Conservation (phyloP, 1,140 invertebrate species). For the Drosophila tropicalis region DNA sequence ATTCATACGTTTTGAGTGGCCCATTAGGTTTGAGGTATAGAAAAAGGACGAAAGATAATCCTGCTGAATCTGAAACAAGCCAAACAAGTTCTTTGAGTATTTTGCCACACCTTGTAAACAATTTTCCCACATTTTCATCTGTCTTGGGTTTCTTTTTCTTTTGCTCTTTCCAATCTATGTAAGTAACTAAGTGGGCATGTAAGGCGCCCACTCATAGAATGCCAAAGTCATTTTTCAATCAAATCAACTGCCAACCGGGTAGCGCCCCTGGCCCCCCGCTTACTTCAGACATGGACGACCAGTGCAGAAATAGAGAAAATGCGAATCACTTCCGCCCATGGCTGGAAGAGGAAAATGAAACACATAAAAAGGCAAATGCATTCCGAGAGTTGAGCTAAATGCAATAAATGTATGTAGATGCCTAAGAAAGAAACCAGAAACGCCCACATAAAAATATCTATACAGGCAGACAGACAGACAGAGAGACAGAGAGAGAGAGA, state of each 20-base stretch:
- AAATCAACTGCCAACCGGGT: conserved; percentile 2
- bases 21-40: background rate
- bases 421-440: background rate
- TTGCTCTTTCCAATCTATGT: conserved; percentile 1
- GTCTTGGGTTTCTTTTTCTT: background rate
- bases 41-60: too few relatives aligned
- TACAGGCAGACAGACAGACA: conserved; percentile 11
- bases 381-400: conserved; percentile 17
- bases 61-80: too few relatives aligned
- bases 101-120: background rate
- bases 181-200: conserved; percentile 1
- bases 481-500: too few relatives aligned
- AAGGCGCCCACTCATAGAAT: conserved; percentile 18
- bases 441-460: background rate
- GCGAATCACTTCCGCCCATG: conserved; percentile 21
- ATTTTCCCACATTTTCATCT: conserved; percentile 12
- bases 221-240: conserved; percentile 18
- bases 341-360: background rate
- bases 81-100: background rate
- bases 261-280: background rate
- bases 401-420: conserved; percentile 1
- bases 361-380: conserved; percentile 18
- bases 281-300: background rate
- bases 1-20: background rate
- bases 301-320: conserved; percentile 11